Evolutionary conservation across 2,797 vertebrate genomes (phyloP).

Genomic region (Coracias cyanogaster): DNA sequence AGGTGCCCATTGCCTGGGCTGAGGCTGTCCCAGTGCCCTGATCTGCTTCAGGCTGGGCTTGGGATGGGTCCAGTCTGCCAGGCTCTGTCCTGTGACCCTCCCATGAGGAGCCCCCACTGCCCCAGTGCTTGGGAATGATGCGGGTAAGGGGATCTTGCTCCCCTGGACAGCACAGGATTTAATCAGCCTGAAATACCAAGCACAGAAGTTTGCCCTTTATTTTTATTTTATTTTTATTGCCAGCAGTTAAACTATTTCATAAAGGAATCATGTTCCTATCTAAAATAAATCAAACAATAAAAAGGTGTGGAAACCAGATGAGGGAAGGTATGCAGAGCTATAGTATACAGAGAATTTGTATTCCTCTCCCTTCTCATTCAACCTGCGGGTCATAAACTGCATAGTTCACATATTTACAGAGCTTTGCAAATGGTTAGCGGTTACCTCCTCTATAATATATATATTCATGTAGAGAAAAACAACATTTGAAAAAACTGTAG

Average conservation of each 20-base stretch:
- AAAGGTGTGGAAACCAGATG: not conserved
- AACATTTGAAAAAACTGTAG: not conserved
- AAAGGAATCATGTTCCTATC: not conserved
- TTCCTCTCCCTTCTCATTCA: not conserved
- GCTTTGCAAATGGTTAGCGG: not conserved
- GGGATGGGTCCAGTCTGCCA: not conserved
- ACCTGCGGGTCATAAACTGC: not conserved
- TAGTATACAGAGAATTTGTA: not conserved
- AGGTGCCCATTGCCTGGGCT: not conserved
- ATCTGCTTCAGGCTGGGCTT: not conserved
- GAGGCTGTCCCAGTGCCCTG: not conserved
- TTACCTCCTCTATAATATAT: not conserved
- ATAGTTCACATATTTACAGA: not conserved
- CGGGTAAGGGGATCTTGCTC: accelerated
- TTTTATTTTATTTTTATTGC: not conserved
- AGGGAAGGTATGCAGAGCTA: not conserved
- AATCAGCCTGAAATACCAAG: not conserved
- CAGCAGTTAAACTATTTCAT: not conserved
- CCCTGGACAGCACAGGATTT: not conserved
- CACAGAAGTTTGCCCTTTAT: not conserved
- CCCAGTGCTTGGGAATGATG: not conserved
- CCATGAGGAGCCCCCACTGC: accelerated
- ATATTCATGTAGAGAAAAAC: not conserved
- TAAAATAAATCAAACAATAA: not conserved
- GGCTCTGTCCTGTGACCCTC: not conserved